Base-by-base conservation (phyloP, 2,113 vertebrate genomes). In the Malaclemys terrapin region DNA sequence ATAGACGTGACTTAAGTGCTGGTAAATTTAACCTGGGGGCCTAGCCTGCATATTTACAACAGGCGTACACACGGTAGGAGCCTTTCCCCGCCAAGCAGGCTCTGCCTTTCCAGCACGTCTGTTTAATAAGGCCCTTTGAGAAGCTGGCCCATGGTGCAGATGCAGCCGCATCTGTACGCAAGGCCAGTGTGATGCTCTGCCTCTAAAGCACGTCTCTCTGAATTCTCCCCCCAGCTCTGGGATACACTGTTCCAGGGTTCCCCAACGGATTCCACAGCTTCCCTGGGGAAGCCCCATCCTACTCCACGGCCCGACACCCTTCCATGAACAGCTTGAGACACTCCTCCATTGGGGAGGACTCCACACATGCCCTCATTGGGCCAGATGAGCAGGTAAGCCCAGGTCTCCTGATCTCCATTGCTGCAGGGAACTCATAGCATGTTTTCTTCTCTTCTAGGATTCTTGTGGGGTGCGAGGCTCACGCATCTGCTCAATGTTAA, bases 181-280 rank as follows among this genome's bases (percentile, higher is more conserved):
- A 6, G 25, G 19, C 56, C 38, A 35, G 72, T 54, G 5, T 5
- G 11, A 2, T 2, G 13, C 42, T 81, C 85, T 82, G 8, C 4
- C 47, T 22, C 25, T 89, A 5, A 82, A 2, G 1, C 8, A 69
- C 42, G 1, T 13, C 65, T 81, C 78, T 52, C 88, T 49, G 47
- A 3, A 45, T 11, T 96, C 90, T 59, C 76, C 27, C 76, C 25
- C 4, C 96, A 99, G 99, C 98, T 98, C 98, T 99, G 96, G 99
- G 98, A 17, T 99, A 99, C 95, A 98, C 99, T 5, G 97, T 99
- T 76, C 99, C 99, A 96, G 98, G 98, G 83, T 99, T 99, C 97
- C 99, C 99, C 92, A 99, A 99, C 38, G 99, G 99, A 93, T 99
- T 99, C 94, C 99, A 98, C 65, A 99, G 98, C 96, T 99, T 99